Conservation (phyloP, 2,888 invertebrate genomes). For the Melanostoma mellinum region DNA sequence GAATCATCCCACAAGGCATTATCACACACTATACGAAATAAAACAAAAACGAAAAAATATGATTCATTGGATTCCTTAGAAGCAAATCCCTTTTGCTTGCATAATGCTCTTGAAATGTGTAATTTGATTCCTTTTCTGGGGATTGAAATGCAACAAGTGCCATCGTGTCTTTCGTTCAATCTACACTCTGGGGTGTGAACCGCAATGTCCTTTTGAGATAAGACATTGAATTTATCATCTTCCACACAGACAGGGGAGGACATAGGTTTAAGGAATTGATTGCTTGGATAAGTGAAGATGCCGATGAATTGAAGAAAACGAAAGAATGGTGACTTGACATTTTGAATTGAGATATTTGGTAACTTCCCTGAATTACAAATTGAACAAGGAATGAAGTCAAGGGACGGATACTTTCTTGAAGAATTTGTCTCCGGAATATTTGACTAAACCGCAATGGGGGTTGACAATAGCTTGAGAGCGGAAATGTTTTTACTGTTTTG, state of each 20-base stretch:
- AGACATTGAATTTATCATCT: conserved; percentile 29
- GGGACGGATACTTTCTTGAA: too few relatives aligned
- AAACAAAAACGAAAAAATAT: conserved; percentile 23
- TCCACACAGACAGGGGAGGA: conserved; percentile 1
- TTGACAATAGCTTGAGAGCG: too few relatives aligned
- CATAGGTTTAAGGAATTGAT: conserved; percentile 14
- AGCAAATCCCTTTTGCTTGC: conserved; percentile 29
- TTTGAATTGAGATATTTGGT: too few relatives aligned
- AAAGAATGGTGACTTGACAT: not conserved
- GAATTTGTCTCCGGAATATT: too few relatives aligned
- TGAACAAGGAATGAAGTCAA: too few relatives aligned
- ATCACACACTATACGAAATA: not conserved
- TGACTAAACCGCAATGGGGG: too few relatives aligned
- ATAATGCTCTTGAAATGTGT: conserved; percentile 15
- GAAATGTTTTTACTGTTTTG: too few relatives aligned
- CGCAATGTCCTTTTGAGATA: conserved; percentile 32
- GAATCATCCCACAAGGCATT: not conserved
- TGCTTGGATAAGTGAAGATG: not conserved
- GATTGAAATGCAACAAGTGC: conserved; percentile 10
- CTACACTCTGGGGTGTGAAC: conserved; percentile 37
- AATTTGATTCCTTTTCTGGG: conserved; percentile 34
- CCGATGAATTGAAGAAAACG: not conserved
- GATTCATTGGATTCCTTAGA: conserved; percentile 45
- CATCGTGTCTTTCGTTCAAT: conserved; percentile 17
- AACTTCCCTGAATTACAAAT: too few relatives aligned